Conservation (phyloP, 2,113 vertebrate species). For the Hemibagrus wyckioides region DNA sequence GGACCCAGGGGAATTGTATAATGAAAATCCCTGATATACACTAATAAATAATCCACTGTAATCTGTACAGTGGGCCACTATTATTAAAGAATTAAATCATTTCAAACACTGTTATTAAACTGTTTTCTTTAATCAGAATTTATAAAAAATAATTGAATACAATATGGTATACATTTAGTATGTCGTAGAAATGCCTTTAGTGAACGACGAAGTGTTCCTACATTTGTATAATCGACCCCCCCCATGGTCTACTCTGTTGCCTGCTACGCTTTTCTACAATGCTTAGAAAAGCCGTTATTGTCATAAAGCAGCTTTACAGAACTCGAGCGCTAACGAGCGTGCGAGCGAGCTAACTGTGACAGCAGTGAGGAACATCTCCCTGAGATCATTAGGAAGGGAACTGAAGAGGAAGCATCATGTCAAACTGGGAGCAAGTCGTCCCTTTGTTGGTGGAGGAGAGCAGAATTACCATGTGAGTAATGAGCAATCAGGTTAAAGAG, state of each 20-base stretch:
- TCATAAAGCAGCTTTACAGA: not conserved
- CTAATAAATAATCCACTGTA: too few relatives aligned
- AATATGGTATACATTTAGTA: too few relatives aligned
- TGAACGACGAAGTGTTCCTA: not conserved
- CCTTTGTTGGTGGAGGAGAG: not conserved
- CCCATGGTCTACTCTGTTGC: not conserved
- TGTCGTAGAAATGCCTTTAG: too few relatives aligned
- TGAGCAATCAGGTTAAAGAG: not conserved
- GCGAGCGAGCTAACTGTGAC: not conserved
- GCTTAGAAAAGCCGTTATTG: not conserved
- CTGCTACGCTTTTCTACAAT: not conserved
- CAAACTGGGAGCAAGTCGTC: not conserved
- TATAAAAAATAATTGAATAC: too few relatives aligned
- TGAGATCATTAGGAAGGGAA: constrained; percentile 17
- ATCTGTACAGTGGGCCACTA: too few relatives aligned
- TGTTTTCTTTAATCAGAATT: too few relatives aligned
- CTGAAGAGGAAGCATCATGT: not conserved
- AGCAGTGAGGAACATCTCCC: constrained; percentile 16
- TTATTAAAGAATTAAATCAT: too few relatives aligned
- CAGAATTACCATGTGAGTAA: not conserved
- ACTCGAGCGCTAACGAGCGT: not conserved
- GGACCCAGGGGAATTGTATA: too few relatives aligned
- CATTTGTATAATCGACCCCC: not conserved
- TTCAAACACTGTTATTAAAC: too few relatives aligned
- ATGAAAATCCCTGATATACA: too few relatives aligned